Conservation (phyloP, 2,888 invertebrate genomes). For the Pediacus dermestoides region DNA sequence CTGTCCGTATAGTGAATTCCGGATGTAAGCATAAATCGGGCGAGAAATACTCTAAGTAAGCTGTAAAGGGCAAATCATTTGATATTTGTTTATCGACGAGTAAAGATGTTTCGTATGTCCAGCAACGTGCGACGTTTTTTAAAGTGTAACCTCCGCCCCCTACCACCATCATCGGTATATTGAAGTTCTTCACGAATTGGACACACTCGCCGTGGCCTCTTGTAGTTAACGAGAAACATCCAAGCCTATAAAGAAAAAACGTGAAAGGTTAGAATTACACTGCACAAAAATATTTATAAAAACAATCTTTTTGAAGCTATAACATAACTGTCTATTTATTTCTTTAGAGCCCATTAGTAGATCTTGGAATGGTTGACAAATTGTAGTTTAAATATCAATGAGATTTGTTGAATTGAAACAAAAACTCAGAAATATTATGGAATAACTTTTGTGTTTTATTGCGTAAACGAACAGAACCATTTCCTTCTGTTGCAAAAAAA, state of each 20-base stretch:
- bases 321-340: no score
- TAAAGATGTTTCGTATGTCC: constrained; percentile 97
- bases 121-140: constrained; percentile 95
- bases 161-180: constrained; percentile 71
- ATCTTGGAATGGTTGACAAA: no score
- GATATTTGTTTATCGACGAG: constrained; percentile 89
- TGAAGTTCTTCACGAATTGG: constrained; percentile 87
- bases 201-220: constrained; percentile 98
- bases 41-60: constrained; percentile 95
- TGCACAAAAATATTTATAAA: not conserved
- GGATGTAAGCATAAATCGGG: constrained; percentile 96
- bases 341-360: no score
- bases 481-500: no score
- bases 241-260: constrained; percentile 59
- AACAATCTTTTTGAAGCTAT: no score
- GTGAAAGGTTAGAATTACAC: constrained; percentile 1
- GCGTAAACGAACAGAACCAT: no score
- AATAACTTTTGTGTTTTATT: no score
- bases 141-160: constrained; percentile 83
- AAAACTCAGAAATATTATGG: no score
- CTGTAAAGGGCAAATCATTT: constrained; percentile 92
- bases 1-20: constrained; percentile 79
- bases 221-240: constrained; percentile 93
- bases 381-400: no score
- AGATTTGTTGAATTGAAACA: no score